Conservation (phyloP, 2,888 invertebrate genomes). For the Uropetala carovei region DNA sequence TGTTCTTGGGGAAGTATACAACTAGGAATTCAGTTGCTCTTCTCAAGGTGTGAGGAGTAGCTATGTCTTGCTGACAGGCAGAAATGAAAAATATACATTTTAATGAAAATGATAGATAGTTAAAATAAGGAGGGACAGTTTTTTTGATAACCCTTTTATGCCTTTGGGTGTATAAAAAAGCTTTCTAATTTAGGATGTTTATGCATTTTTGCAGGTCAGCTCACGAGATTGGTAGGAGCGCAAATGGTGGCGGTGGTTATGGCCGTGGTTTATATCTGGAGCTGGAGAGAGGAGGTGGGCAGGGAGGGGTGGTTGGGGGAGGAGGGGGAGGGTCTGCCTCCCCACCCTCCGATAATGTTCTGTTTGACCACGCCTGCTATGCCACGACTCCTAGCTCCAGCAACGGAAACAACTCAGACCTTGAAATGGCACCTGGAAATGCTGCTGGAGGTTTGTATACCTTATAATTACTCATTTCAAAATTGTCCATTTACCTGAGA, state of each 20-base stretch:
- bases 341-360: conserved; percentile 94
- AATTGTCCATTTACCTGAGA: too few relatives aligned
- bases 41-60: too few relatives aligned
- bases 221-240: conserved; percentile 82
- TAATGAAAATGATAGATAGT: too few relatives aligned
- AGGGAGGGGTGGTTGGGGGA: conserved; percentile 77
- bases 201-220: conserved; percentile 78
- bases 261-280: conserved; percentile 81
- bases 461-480: too few relatives aligned
- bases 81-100: too few relatives aligned
- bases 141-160: too few relatives aligned
- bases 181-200: neutral
- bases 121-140: too few relatives aligned
- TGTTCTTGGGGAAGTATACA: too few relatives aligned
- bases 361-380: conserved; percentile 97
- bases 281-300: conserved; percentile 83
- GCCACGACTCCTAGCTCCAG: conserved; percentile 96
- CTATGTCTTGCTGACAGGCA: too few relatives aligned
- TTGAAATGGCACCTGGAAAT: conserved; percentile 76
- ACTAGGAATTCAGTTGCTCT: too few relatives aligned
- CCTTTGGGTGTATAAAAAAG: too few relatives aligned
- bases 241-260: conserved; percentile 73
- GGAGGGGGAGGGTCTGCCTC: conserved; percentile 78
- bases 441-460: conserved; percentile 13
- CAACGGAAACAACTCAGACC: conserved; percentile 94